phyloP scores from a whole-genome alignment of 2,888 invertebrate genomes.

The Stegophylla sp. region DNA sequence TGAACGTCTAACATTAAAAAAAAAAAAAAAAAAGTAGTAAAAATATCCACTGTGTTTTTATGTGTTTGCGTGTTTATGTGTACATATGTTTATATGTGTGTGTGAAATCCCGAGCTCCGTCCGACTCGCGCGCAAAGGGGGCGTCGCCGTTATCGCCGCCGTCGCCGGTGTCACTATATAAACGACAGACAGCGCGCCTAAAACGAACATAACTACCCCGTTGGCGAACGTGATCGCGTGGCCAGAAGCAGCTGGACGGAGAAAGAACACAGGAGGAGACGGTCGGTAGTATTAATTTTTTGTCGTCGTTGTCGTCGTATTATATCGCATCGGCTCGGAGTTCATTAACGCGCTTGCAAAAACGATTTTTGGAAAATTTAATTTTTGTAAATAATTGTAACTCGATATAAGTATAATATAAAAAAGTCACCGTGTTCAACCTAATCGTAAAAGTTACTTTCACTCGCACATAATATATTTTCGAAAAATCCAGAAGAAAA shows the following conservation, averaged over 20 bases:
- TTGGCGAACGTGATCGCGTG: background rate
- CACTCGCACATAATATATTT: too few relatives aligned
- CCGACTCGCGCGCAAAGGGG: background rate
- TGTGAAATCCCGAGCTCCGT: background rate
- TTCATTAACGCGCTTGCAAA: too few relatives aligned
- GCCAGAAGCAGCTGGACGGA: background rate
- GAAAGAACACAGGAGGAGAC: background rate
- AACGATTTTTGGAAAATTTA: too few relatives aligned
- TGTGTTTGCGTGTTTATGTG: background rate
- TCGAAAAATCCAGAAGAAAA: too few relatives aligned
- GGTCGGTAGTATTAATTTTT: background rate
- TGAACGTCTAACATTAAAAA: too few relatives aligned
- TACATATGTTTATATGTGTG: background rate
- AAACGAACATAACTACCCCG: background rate
- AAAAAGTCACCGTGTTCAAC: too few relatives aligned
- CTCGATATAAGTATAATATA: too few relatives aligned
- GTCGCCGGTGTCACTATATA: constrained; percentile 11
- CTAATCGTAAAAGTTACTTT: too few relatives aligned
- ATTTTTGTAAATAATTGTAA: too few relatives aligned
- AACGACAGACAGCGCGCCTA: background rate
- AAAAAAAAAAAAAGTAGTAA: too few relatives aligned
- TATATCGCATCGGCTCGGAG: too few relatives aligned
- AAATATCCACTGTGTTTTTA: background rate
- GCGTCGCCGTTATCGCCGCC: background rate
- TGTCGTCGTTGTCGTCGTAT: too few relatives aligned